A percentile compares a stretch with the other conserved stretches of the same genome.
Evolutionary conservation across 1,140 invertebrate genomes (phyloP).

Genomic region (Dinothrombium tinctorium): DNA sequence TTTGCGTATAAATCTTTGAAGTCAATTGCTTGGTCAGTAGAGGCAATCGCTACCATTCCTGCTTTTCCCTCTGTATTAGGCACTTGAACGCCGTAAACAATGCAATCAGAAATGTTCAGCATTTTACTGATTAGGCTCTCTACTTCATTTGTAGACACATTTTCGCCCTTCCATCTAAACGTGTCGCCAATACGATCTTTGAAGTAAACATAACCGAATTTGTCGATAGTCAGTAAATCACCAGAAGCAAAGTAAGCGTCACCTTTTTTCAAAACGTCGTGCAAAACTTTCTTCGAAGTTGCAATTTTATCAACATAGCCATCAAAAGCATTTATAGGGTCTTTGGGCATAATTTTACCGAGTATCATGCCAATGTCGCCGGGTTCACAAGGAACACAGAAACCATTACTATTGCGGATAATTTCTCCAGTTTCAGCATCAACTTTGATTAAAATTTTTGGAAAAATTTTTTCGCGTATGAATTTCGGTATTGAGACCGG

Average conservation of each 20-base stretch:
- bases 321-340: slow-evolving; percentile 29
- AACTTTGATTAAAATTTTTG: slow-evolving; percentile 41
- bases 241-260: slow-evolving; percentile 70
- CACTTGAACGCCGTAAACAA: slow-evolving; percentile 79
- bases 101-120: slow-evolving; percentile 64
- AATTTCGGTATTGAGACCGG: slow-evolving; percentile 37
- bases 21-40: slow-evolving; percentile 26
- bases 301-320: slow-evolving; percentile 79
- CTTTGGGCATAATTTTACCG: slow-evolving; percentile 60
- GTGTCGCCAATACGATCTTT: slow-evolving; percentile 33
- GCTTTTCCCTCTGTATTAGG: slow-evolving; percentile 57
- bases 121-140: slow-evolving; percentile 73
- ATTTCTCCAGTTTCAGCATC: slow-evolving; percentile 25
- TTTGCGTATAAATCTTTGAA: slow-evolving; percentile 26
- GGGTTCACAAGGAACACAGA: slow-evolving; percentile 29
- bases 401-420: slow-evolving; percentile 22
- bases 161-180: slow-evolving; percentile 53
- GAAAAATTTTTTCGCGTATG: slow-evolving; percentile 33
- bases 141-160: slow-evolving; percentile 89
- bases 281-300: slow-evolving; percentile 73
- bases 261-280: slow-evolving; percentile 64
- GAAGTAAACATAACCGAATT: slow-evolving; percentile 34
- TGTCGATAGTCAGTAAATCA: slow-evolving; percentile 27
- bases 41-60: slow-evolving; percentile 84
- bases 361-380: slow-evolving; percentile 89